Evolutionary conservation across 2,888 invertebrate species (phyloP).

Genomic region (Drosophila birchii): DNA sequence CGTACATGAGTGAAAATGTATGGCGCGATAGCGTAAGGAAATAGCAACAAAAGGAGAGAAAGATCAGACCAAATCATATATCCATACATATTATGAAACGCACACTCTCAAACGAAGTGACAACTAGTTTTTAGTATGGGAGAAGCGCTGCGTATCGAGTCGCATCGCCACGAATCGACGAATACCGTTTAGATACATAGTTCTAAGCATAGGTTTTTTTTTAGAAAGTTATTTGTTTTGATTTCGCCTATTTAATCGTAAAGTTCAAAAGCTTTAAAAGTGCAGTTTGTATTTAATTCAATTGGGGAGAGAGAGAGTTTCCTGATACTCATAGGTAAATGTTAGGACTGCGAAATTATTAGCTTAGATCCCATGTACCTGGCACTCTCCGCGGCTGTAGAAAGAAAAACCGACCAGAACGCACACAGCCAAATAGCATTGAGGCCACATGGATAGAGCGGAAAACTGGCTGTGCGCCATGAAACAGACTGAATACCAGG

Average conservation of each 20-base stretch:
- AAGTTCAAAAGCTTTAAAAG: not conserved
- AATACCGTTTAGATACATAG: constrained; percentile 9
- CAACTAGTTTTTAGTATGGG: constrained; percentile 21
- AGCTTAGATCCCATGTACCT: constrained; percentile 8
- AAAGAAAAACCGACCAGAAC: constrained; percentile 29
- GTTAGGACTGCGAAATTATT: not conserved
- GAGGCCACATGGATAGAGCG: constrained; percentile 54
- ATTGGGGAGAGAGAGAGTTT: not conserved
- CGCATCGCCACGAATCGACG: not conserved
- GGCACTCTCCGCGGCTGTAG: not conserved
- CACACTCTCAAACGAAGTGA: constrained; percentile 8
- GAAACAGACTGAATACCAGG: constrained; percentile 64
- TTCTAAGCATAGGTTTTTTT: not conserved
- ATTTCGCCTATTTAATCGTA: not conserved
- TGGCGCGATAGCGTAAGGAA: constrained; percentile 13
- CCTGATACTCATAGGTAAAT: not conserved
- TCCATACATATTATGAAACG: constrained; percentile 20
- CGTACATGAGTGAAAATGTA: constrained; percentile 8
- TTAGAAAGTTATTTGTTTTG: not conserved
- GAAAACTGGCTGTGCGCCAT: constrained; percentile 80
- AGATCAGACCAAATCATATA: constrained; percentile 30
- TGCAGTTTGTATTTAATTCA: not conserved
- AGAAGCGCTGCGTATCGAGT: not conserved
- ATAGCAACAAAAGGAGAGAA: constrained; percentile 20
- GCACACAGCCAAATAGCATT: constrained; percentile 24